These are phyloP conservation scores for Pyrgilauda ruficollis DNA, from an alignment of 2,113 vertebrate species.

Conservation along the genomic window DNA sequence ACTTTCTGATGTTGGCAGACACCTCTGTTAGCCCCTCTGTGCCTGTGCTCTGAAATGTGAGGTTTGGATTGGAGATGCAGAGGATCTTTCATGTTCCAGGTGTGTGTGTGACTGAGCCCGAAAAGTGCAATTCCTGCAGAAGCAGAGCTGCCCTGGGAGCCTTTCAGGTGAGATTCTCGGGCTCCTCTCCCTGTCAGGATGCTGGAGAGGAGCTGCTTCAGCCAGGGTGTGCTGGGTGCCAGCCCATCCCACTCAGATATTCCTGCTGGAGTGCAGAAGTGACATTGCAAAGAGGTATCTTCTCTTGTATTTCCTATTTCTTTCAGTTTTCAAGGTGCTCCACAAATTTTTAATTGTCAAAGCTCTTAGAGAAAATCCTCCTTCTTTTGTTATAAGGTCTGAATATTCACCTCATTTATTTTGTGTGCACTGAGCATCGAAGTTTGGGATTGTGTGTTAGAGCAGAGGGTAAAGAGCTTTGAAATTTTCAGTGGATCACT, in stretches of 20 bases:
- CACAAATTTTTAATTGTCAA: neutral
- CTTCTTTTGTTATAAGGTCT: neutral
- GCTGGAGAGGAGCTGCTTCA: neutral
- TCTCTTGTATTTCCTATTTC: neutral
- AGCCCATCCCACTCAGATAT: neutral
- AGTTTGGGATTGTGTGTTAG: neutral
- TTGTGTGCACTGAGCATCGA: neutral
- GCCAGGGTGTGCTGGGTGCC: neutral
- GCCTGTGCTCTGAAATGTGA: neutral
- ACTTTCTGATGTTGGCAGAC: neutral
- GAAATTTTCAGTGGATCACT: neutral
- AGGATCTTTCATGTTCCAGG: neutral
- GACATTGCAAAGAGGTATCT: neutral
- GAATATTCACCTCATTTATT: neutral
- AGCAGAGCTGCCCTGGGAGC: neutral
- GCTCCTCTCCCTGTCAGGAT: neutral
- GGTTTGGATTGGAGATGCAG: neutral
- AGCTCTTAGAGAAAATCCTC: neutral
- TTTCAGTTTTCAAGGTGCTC: neutral
- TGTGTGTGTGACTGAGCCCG: neutral
- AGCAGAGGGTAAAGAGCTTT: neutral
- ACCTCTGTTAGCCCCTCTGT: neutral
- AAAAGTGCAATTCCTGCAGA: neutral
- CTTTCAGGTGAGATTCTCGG: neutral
- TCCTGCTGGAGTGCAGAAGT: neutral